These are phyloP conservation scores for Cosmopolites sordidus DNA, from an alignment of 2,888 invertebrate genomes.

Conservation along the genomic window DNA sequence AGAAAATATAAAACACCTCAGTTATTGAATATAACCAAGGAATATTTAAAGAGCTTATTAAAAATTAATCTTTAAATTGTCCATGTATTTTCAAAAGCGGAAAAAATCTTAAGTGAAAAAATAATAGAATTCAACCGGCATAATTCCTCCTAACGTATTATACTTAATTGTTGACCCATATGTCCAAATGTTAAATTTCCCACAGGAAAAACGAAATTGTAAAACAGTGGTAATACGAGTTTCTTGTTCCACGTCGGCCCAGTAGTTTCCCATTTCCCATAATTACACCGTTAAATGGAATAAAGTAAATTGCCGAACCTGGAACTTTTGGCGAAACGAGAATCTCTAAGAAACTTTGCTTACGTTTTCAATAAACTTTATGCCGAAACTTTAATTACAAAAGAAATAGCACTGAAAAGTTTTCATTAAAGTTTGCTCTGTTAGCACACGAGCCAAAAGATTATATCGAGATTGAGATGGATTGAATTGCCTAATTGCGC, in stretches of 20 bases:
- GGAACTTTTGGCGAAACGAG: conserved; percentile 28
- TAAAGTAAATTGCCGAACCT: conserved; percentile 30
- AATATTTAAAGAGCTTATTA: too few species aligned
- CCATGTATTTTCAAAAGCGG: too few species aligned
- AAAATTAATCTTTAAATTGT: too few species aligned
- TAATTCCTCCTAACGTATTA: too few species aligned
- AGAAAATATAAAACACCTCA: too few species aligned
- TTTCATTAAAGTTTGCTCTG: conserved; percentile 27
- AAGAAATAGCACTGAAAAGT: conserved; percentile 31
- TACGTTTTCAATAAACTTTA: conserved; percentile 35
- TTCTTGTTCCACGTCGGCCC: conserved; percentile 7
- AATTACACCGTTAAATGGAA: conserved; percentile 31
- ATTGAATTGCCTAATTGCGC: neutral
- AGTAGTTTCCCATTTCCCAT: conserved; percentile 22
- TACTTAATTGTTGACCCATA: too few species aligned
- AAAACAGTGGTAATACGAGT: conserved; percentile 5
- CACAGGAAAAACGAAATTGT: neutral
- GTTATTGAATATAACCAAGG: too few species aligned
- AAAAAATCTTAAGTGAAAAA: too few species aligned
- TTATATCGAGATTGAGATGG: neutral
- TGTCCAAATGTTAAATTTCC: neutral
- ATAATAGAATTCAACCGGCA: too few species aligned
- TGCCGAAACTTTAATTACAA: conserved; percentile 34
- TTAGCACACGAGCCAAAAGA: conserved; percentile 9
- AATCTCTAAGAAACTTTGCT: conserved; percentile 32